A percentile compares a stretch with the other conserved stretches of the same genome.
These are phyloP conservation scores for Nettapus auritus DNA, from an alignment of 2,113 vertebrate species.

Conservation along the genomic window DNA sequence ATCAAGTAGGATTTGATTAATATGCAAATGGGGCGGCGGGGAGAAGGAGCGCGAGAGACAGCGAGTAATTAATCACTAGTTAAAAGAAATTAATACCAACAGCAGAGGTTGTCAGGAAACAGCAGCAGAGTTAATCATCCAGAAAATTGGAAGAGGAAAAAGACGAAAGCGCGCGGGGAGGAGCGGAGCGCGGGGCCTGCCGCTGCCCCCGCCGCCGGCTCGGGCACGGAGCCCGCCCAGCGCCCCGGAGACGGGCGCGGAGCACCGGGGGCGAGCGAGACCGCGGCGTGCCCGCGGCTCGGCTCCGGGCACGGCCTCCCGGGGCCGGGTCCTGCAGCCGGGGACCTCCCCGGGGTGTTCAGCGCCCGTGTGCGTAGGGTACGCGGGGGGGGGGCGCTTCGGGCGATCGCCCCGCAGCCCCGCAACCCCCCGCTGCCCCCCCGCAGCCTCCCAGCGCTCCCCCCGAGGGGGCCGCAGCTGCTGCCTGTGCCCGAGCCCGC, in stretches of 20 bases:
- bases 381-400: no score
- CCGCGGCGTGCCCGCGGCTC: no score
- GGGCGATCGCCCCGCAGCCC: no score
- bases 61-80: slow-evolving; percentile 49
- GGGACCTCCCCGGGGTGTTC: no score
- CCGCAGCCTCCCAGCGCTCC: no score
- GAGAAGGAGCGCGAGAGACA: background rate
- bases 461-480: no score
- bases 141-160: slow-evolving; percentile 50
- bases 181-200: background rate
- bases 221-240: background rate
- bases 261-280: no score
- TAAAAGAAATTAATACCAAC: slow-evolving; percentile 54
- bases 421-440: no score
- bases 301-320: no score
- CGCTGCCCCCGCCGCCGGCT: background rate
- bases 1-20: slow-evolving; percentile 16
- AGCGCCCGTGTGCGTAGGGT: no score
- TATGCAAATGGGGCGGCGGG: slow-evolving; percentile 31
- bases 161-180: background rate
- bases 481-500: no score
- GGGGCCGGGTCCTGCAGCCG: no score
- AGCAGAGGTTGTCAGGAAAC: slow-evolving; percentile 34
- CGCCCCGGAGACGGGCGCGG: background rate
- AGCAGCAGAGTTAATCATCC: slow-evolving; percentile 40